Conservation (phyloP, 2,888 invertebrate genomes). For the Nezara viridula region DNA sequence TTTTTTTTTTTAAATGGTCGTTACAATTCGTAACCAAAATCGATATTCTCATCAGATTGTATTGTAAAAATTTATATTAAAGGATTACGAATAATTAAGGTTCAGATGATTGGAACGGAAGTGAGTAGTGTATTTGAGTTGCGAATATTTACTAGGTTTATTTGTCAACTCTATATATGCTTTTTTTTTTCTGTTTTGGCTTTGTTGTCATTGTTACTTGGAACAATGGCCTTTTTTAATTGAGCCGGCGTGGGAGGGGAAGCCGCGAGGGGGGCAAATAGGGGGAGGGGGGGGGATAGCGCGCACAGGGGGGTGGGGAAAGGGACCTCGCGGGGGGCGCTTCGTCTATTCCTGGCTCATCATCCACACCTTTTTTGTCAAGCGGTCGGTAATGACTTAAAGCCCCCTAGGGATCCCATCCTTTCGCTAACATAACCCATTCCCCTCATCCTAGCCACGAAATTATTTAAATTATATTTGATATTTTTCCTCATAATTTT, state of each 20-base stretch:
- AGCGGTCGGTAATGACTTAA: neutral
- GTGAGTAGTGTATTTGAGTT: neutral
- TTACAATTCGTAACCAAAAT: too few species aligned
- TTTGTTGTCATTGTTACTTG: neutral
- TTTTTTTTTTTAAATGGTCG: too few species aligned
- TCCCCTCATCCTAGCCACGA: neutral
- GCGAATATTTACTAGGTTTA: neutral
- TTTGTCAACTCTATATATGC: neutral
- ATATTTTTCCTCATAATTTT: neutral
- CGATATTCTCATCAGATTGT: too few species aligned
- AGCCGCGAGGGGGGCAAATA: neutral
- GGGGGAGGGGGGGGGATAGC: neutral
- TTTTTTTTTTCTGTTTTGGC: neutral
- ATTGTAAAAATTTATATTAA: too few species aligned
- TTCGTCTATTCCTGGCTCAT: conserved; percentile 40
- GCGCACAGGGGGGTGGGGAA: too few species aligned
- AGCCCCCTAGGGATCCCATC: neutral
- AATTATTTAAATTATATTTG: neutral
- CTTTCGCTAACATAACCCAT: neutral
- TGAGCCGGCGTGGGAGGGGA: conserved; percentile 9
- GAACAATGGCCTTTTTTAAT: conserved; percentile 5
- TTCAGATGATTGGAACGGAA: too few species aligned
- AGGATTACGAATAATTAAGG: too few species aligned
- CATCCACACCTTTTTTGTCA: conserved; percentile 54
- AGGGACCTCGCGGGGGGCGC: conserved; percentile 13